phyloP scores from a whole-genome alignment of 53 echinoderm and acorn worm genomes.

The Apostichopus leukothele region DNA sequence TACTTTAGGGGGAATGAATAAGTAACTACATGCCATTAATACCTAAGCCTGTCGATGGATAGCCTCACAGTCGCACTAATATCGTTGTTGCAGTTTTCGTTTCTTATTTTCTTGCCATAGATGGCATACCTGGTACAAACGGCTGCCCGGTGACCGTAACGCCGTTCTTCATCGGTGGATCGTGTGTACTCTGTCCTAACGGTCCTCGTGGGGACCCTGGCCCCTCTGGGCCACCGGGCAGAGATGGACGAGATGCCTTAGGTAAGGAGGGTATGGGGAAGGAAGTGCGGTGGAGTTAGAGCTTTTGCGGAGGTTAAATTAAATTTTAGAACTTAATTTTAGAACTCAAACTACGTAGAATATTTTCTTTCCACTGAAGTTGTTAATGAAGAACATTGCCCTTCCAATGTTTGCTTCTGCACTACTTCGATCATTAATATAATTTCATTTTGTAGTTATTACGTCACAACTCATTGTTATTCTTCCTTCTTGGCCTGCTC shows the following conservation, averaged over 20 bases:
- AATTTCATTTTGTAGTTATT: too few species aligned
- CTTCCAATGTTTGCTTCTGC: too few species aligned
- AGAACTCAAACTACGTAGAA: too few species aligned
- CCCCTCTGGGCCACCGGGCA: neutral
- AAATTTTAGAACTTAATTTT: neutral
- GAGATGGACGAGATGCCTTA: neutral
- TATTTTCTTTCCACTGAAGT: too few species aligned
- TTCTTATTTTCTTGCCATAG: neutral
- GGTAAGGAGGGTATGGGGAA: neutral
- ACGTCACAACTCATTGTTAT: too few species aligned
- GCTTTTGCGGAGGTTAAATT: neutral
- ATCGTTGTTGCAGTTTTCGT: neutral
- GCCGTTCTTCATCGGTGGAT: neutral
- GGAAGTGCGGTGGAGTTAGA: neutral
- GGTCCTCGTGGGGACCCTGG: neutral
- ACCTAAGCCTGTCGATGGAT: neutral
- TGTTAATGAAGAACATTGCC: too few species aligned
- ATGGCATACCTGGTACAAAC: neutral
- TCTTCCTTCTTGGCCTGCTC: too few species aligned
- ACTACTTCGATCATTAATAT: too few species aligned
- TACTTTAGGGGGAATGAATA: neutral
- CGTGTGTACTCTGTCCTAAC: neutral
- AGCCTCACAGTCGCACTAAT: neutral
- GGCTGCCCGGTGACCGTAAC: neutral
- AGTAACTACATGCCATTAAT: neutral